Evolutionary conservation across 2,797 vertebrate species (phyloP).

Genomic region (Anguilla megastoma): DNA sequence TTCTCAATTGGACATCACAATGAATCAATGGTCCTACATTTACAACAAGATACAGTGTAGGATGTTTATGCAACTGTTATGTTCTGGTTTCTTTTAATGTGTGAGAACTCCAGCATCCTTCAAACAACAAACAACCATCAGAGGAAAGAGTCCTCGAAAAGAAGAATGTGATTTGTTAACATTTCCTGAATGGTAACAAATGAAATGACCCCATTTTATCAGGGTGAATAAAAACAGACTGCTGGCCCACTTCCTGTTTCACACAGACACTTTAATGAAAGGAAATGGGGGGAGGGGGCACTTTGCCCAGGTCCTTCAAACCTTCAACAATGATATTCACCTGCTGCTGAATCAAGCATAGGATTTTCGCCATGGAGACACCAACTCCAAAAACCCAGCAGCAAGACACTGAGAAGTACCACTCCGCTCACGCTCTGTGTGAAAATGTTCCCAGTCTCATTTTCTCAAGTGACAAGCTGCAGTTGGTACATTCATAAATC

Average conservation of each 20-base stretch:
- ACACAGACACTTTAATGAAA: not conserved
- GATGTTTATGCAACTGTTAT: not conserved
- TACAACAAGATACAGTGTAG: not conserved
- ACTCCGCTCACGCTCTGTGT: not conserved
- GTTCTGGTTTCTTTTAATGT: not conserved
- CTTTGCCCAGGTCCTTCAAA: not conserved
- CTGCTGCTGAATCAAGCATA: not conserved
- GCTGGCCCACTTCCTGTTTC: slow-evolving; percentile 9
- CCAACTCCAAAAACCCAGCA: not conserved
- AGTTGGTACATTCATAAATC: too few species aligned
- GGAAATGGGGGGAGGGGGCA: not conserved
- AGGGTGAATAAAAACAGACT: not conserved
- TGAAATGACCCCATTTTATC: not conserved
- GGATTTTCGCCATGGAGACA: not conserved
- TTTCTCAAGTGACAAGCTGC: not conserved
- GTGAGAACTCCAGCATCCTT: not conserved
- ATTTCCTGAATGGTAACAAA: slow-evolving; percentile 4
- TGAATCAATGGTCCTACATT: not conserved
- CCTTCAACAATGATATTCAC: not conserved
- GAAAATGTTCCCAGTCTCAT: not conserved
- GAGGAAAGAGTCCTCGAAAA: not conserved
- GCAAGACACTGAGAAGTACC: not conserved
- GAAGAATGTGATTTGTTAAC: slow-evolving; percentile 15
- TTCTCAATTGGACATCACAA: not conserved
- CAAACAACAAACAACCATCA: not conserved